phyloP scores from a whole-genome alignment of 2,797 vertebrate genomes.

The Luscinia luscinia region DNA sequence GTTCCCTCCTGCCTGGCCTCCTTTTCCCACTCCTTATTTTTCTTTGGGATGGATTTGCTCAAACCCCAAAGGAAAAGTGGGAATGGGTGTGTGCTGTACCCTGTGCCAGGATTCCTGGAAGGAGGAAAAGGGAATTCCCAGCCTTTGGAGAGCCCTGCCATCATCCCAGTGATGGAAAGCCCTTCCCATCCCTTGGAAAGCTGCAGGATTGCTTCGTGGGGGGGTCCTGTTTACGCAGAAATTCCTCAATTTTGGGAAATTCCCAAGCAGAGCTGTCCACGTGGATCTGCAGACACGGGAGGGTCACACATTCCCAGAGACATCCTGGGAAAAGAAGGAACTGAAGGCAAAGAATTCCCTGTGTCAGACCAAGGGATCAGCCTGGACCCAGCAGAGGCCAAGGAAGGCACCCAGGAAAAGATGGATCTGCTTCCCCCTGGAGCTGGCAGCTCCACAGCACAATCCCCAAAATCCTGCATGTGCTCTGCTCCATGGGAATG shows the following conservation, averaged over 20 bases:
- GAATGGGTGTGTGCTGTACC: fast-evolving
- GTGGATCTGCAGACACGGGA: fast-evolving
- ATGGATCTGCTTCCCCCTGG: background rate
- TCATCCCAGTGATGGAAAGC: background rate
- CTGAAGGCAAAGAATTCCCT: background rate
- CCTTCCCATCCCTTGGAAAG: background rate
- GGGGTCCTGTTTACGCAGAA: fast-evolving
- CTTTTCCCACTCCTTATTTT: background rate
- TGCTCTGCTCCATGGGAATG: background rate
- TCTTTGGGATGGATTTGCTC: background rate
- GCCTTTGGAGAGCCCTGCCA: background rate
- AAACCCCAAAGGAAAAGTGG: background rate
- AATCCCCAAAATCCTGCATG: background rate
- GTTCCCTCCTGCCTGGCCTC: background rate
- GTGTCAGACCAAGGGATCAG: background rate
- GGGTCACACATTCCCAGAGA: background rate
- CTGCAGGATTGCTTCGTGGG: fast-evolving
- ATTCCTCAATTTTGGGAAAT: background rate
- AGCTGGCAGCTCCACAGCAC: fast-evolving
- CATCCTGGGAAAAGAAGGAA: background rate
- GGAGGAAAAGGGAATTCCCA: background rate
- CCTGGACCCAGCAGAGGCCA: fast-evolving
- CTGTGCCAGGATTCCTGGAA: background rate
- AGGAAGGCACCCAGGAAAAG: fast-evolving
- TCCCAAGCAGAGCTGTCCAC: background rate